Evolutionary conservation across 2,113 vertebrate species (phyloP).

Genomic region (Catharus minimus): DNA sequence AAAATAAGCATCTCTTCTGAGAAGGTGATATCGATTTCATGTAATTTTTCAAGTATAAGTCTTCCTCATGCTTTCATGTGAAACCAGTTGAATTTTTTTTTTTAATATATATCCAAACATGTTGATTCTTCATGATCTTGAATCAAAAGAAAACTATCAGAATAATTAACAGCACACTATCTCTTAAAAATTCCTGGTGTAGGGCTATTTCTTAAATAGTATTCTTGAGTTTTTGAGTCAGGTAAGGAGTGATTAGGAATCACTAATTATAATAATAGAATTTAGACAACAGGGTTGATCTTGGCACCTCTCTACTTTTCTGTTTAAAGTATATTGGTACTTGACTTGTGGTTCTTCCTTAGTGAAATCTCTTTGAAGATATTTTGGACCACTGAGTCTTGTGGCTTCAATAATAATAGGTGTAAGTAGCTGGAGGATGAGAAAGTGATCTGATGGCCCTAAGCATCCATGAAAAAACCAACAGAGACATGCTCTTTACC

Average conservation of each 20-base stretch:
- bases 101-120: neutral
- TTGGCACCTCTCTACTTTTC: neutral
- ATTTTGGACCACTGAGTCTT: neutral
- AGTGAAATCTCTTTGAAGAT: neutral
- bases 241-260: neutral
- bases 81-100: neutral
- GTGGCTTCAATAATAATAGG: neutral
- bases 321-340: neutral
- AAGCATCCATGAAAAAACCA: neutral
- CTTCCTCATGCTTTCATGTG: neutral
- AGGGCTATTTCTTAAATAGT: neutral
- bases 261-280: neutral
- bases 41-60: neutral
- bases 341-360: neutral
- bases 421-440: neutral
- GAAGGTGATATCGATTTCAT: neutral
- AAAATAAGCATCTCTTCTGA: neutral
- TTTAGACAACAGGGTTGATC: neutral
- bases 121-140: neutral
- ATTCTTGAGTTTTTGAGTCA: neutral
- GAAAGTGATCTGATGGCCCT: neutral
- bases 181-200: neutral
- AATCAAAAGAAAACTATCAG: neutral
- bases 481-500: accelerated
- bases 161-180: neutral